Evolutionary conservation across 2,888 invertebrate genomes (phyloP), one percentile per base, ranked within the genome.

Genomic region (Carcina quercana): DNA sequence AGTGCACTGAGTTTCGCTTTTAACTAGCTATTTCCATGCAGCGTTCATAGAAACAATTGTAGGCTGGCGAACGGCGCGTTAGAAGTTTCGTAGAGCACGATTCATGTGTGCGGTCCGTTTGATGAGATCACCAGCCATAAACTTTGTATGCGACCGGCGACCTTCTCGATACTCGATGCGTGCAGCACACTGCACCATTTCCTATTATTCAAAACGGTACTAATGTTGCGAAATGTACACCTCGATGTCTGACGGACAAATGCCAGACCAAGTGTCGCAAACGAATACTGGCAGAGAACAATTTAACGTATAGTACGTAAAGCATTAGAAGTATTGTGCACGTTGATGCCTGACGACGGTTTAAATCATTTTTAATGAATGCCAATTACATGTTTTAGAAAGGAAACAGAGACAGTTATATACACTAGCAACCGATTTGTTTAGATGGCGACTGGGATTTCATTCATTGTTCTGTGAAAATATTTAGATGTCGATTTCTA

Each of bases 41-140:
- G 75, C 73, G 70, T 86, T 87, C 86, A 86, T 78, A 83, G 76
- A 73, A 74, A 76, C 79, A 79, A 86, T 86, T 73, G 86, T 70
- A 59, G 76, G 75, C 72, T 70, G 79, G 78, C 72, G 74, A 66
- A 78, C 82, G 71, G 78, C 63, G 70, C 71, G 84, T 80, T 79
- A 85, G 75, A 76, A 69, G 69, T 79, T 86, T 80, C 76, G 82
- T 72, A 76, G 79, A 76, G 67, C 67, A 59, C 70, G 65, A 70
- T 79, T 84, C 71, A 84, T 78, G 67, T 64, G 75, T 74, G 83
- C 82, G 80, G 85, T 70, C 63, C 71, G 70, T 75, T 85, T 86
- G 73, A 84, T 83, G 83, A 82, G 71, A 79, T 83, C 82, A 82
- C 61, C 68, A 63, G 49, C 47, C 45, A 61, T 69, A 65, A 67